Evolutionary conservation across 2,888 invertebrate species (phyloP).

Genomic region (Megamerina dolium): DNA sequence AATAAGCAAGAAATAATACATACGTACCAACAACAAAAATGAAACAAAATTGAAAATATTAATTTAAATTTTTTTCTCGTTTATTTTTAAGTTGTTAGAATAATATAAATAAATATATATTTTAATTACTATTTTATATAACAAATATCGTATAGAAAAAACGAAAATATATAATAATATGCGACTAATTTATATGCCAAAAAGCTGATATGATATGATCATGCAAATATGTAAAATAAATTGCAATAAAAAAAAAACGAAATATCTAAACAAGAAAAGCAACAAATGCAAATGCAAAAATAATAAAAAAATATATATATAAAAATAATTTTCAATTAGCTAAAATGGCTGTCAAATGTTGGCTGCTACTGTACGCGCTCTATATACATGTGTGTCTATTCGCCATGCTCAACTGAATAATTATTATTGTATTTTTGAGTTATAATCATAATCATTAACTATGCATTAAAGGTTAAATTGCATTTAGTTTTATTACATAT

Average conservation of each 20-base stretch:
- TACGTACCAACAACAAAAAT: neutral
- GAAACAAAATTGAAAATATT: no score
- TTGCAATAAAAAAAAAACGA: slow-evolving; percentile 11
- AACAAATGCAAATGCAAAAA: no score
- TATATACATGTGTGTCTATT: no score
- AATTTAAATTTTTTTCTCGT: no score
- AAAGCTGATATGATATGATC: slow-evolving; percentile 34
- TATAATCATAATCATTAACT: no score
- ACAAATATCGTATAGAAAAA: no score
- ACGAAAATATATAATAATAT: slow-evolving; percentile 10
- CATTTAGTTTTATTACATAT: no score
- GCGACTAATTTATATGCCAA: slow-evolving; percentile 19
- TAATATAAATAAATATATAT: neutral
- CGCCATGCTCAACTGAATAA: no score
- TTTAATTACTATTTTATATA: slow-evolving; percentile 2
- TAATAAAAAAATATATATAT: neutral
- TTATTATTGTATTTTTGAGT: no score
- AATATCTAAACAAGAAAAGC: neutral
- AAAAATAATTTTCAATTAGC: neutral
- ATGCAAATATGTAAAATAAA: no score
- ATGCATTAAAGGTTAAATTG: slow-evolving; percentile 34
- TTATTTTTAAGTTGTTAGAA: no score
- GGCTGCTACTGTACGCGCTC: slow-evolving; percentile 16
- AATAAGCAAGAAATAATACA: slow-evolving; percentile 7
- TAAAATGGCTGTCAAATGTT: slow-evolving; percentile 5